Evolutionary conservation across 2,888 invertebrate species (phyloP).

Genomic region (Phoenoteleia sp.): DNA sequence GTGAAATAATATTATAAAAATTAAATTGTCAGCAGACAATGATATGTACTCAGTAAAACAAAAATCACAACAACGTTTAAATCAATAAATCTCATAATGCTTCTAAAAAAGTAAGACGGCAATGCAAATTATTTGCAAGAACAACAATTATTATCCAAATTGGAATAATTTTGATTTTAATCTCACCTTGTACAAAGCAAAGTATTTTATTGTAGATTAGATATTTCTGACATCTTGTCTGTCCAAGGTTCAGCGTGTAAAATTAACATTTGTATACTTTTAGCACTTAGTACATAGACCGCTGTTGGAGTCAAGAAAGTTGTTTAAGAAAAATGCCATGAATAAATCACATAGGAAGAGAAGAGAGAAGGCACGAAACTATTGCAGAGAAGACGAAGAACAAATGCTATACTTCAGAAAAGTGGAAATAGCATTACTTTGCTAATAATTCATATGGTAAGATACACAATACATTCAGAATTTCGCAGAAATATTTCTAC

Average conservation of each 20-base stretch:
- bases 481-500: background rate
- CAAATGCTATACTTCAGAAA: slow-evolving; percentile 60
- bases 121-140: background rate
- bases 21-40: too few relatives aligned
- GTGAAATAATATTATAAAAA: too few relatives aligned
- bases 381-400: slow-evolving; percentile 47
- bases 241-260: slow-evolving; percentile 23
- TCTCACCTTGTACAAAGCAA: background rate
- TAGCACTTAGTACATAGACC: slow-evolving; percentile 34
- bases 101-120: too few relatives aligned
- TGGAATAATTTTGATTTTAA: slow-evolving; percentile 9
- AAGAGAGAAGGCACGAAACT: slow-evolving; percentile 48
- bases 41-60: too few relatives aligned
- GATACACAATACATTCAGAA: slow-evolving; percentile 10
- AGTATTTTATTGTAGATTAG: slow-evolving; percentile 24
- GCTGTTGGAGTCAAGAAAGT: slow-evolving; percentile 34
- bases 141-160: background rate
- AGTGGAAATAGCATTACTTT: slow-evolving; percentile 39
- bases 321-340: slow-evolving; percentile 59
- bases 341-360: slow-evolving; percentile 69
- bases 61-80: too few relatives aligned
- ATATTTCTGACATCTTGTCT: slow-evolving; percentile 21
- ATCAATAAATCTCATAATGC: too few relatives aligned
- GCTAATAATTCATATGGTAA: slow-evolving; percentile 49
- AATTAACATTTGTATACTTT: slow-evolving; percentile 53